Conservation (phyloP, 2,113 vertebrate genomes). For the Petrocephalus zakoni region DNA sequence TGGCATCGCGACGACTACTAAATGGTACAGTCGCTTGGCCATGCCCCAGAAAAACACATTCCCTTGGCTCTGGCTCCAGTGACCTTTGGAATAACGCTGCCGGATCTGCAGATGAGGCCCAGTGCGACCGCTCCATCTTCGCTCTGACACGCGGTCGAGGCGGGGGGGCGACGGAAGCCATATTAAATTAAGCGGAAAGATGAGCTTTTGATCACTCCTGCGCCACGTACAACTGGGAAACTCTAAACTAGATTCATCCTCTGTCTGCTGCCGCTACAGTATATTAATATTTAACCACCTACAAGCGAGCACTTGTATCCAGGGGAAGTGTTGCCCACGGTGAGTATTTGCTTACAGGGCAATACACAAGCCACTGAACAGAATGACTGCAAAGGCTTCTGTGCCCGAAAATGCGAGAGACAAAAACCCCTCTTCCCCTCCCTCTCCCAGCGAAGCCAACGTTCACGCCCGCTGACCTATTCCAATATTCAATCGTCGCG, state of each 20-base stretch:
- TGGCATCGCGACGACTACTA: slow-evolving; percentile 8
- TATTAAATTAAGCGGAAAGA: slow-evolving; percentile 28
- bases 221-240: slow-evolving; percentile 17
- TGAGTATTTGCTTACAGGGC: slow-evolving; percentile 5
- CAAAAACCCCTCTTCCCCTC: neutral
- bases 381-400: neutral
- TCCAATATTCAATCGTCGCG: neutral
- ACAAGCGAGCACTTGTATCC: slow-evolving; percentile 26
- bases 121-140: neutral
- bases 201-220: slow-evolving; percentile 32
- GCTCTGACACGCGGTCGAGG: neutral
- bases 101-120: slow-evolving; percentile 6
- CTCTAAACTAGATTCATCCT: slow-evolving; percentile 31
- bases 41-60: slow-evolving; percentile 19
- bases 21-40: neutral
- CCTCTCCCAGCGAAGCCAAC: neutral
- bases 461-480: neutral
- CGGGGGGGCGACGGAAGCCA: neutral
- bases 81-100: slow-evolving; percentile 32
- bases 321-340: slow-evolving; percentile 4
- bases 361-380: neutral
- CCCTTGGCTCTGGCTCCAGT: slow-evolving; percentile 15
- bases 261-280: slow-evolving; percentile 16
- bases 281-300: slow-evolving; percentile 40
- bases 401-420: neutral